These are phyloP conservation scores for Poecile atricapillus DNA, from an alignment of 2,113 vertebrate genomes.

Conservation along the genomic window DNA sequence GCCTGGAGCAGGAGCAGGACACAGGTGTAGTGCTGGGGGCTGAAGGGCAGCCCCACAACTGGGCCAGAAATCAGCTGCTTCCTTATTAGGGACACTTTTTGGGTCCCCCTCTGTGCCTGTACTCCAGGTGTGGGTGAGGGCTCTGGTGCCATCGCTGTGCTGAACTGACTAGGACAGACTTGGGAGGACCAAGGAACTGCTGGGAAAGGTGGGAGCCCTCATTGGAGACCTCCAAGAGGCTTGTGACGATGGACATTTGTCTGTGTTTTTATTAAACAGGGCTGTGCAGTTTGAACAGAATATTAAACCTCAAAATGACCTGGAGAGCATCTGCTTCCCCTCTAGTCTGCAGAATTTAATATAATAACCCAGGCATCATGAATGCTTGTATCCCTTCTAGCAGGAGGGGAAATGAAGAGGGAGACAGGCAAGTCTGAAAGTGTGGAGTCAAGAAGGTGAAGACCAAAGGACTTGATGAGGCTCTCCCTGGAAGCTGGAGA, in stretches of 20 bases:
- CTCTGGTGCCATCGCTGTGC: neutral
- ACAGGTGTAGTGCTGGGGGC: neutral
- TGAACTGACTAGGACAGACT: neutral
- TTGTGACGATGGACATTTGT: neutral
- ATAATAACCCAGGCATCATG: neutral
- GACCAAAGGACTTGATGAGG: neutral
- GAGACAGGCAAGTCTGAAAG: neutral
- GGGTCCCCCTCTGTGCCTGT: neutral
- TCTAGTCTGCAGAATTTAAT: neutral
- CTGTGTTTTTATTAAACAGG: neutral
- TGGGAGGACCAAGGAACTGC: neutral
- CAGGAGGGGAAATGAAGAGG: neutral
- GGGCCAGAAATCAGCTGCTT: neutral
- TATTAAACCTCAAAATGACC: neutral
- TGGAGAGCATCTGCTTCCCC: neutral
- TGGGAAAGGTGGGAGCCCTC: neutral
- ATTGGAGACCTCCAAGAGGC: neutral
- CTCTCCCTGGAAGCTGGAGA: neutral
- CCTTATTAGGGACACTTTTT: neutral
- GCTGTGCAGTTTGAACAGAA: neutral
- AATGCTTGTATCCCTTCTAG: neutral
- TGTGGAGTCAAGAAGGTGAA: neutral
- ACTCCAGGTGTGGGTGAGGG: neutral
- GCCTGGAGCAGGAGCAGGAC: neutral
- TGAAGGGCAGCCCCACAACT: neutral